These are phyloP conservation scores for Vulpes vulpes DNA, from an alignment of 2,113 vertebrate genomes.

Conservation along the genomic window DNA sequence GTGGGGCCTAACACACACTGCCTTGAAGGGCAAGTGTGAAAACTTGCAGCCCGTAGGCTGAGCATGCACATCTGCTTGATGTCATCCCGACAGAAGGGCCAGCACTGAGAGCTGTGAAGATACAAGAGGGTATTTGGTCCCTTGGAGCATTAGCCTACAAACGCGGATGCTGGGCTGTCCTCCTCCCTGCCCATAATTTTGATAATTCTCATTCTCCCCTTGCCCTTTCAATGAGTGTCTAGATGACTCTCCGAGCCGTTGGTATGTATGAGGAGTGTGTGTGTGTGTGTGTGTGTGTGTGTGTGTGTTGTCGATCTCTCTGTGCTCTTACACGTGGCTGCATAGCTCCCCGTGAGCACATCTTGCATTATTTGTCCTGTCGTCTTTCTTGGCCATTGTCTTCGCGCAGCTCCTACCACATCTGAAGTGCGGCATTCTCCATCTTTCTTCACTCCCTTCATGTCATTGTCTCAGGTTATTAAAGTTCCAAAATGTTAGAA, in stretches of 20 bases:
- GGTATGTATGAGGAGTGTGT: not conserved
- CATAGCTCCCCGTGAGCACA: not conserved
- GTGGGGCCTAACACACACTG: not conserved
- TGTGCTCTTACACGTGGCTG: not conserved
- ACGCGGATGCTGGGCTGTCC: not conserved
- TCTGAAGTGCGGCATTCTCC: not conserved
- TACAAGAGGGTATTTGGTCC: not conserved
- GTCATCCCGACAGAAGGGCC: not conserved
- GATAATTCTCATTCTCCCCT: not conserved
- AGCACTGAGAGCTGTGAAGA: slow-evolving; percentile 6
- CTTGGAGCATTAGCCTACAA: not conserved
- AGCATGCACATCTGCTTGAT: not conserved
- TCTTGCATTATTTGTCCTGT: not conserved
- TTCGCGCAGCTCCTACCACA: not conserved
- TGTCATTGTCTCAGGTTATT: not conserved
- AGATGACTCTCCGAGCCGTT: not conserved
- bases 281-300: not conserved
- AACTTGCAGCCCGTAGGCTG: not conserved
- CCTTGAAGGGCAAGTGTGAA: not conserved
- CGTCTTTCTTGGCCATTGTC: not conserved
- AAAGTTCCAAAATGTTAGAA: not conserved
- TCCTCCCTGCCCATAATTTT: not conserved
- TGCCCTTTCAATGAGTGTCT: not conserved
- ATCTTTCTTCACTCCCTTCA: not conserved
- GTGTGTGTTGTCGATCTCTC: not conserved